Percentiles rank a stretch among this genome's conserved stretches.
These are phyloP conservation scores for Ictidomys tridecemlineatus DNA, from an alignment of 2,113 vertebrate genomes.

Conservation along the genomic window DNA sequence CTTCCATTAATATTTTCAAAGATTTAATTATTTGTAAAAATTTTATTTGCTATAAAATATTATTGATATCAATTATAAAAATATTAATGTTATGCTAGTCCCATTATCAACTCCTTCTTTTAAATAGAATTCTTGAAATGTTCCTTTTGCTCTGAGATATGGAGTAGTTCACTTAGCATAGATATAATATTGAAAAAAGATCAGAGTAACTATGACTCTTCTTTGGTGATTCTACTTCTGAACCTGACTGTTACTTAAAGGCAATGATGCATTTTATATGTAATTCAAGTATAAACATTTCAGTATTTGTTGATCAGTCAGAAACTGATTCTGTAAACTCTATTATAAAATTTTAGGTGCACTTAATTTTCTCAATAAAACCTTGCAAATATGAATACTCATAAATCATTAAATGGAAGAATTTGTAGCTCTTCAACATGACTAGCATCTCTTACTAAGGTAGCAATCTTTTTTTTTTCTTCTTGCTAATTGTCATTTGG, in stretches of 20 bases:
- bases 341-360: background rate
- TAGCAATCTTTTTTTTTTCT: background rate
- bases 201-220: background rate
- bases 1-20: background rate
- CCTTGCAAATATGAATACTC: background rate
- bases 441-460: background rate
- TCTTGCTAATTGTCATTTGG: background rate
- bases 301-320: slow-evolving; percentile 20
- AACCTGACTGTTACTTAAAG: background rate
- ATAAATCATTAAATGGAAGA: background rate
- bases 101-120: background rate
- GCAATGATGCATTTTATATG: slow-evolving; percentile 11
- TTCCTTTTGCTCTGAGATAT: background rate
- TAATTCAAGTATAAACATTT: slow-evolving; percentile 3
- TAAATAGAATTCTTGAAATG: background rate
- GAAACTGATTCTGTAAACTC: background rate
- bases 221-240: background rate
- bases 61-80: background rate
- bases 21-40: slow-evolving; percentile 3
- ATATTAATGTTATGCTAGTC: background rate
- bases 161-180: background rate
- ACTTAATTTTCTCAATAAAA: background rate
- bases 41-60: background rate
- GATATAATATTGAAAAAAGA: background rate
- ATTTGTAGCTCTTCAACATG: background rate